These are phyloP conservation scores for Platichthys stellatus DNA, from an alignment of 2,113 vertebrate genomes.

Conservation along the genomic window DNA sequence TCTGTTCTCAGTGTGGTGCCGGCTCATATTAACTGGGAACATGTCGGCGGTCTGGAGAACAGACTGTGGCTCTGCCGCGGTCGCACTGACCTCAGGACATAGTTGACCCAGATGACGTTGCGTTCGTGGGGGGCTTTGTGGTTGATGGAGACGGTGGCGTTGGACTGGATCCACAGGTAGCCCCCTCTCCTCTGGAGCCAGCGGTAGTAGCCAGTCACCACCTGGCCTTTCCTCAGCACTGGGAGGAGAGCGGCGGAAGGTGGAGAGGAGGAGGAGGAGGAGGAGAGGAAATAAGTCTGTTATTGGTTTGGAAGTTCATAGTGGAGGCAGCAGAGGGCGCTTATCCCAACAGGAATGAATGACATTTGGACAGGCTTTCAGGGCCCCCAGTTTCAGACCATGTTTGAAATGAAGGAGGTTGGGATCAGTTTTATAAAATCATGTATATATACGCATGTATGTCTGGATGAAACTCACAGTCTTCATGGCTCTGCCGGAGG, in stretches of 20 bases:
- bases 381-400: slow-evolving; percentile 3
- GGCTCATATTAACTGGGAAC: slow-evolving; percentile 20
- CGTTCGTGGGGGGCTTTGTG: slow-evolving; percentile 91
- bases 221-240: slow-evolving; percentile 93
- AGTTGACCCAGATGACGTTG: slow-evolving; percentile 94
- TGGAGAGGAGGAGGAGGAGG: background rate
- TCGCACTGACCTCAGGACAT: slow-evolving; percentile 87
- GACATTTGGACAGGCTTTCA: slow-evolving; percentile 27
- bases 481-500: slow-evolving; percentile 89
- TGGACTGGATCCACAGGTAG: slow-evolving; percentile 92
- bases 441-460: background rate
- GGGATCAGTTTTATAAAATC: background rate
- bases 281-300: background rate
- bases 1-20: slow-evolving; percentile 38
- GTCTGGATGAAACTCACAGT: slow-evolving; percentile 80
- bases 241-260: background rate
- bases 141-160: slow-evolving; percentile 89
- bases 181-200: slow-evolving; percentile 91
- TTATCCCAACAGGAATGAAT: slow-evolving; percentile 30
- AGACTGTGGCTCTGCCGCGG: background rate
- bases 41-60: slow-evolving; percentile 11
- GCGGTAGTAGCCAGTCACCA: slow-evolving; percentile 90
- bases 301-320: slow-evolving; percentile 39
- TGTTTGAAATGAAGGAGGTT: background rate
- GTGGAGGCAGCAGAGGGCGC: slow-evolving; percentile 73